Evolutionary conservation across 2,888 invertebrate species (phyloP), one percentile per base, ranked within the genome.

Genomic region (Cistogaster globosa): DNA sequence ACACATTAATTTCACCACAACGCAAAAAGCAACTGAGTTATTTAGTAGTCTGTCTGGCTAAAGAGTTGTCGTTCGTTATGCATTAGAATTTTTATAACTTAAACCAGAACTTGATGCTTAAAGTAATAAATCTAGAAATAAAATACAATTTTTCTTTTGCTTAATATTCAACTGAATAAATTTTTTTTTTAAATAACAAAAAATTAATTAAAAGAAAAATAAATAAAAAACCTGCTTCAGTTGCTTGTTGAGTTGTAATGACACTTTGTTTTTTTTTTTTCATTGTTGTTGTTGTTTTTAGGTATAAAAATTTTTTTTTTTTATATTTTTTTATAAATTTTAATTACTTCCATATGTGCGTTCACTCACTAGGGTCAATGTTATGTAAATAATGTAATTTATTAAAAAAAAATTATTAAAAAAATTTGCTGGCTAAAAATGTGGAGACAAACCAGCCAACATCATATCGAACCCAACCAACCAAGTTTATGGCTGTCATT

Each of bases 341-440:
- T 72, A 68, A 78, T 78, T 83, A 72, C 78, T 53, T 36, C 71
- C 77, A 69, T 57, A 77, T 60, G 48, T 80, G 75, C 71, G 62
- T 74, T 71, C 71, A 74, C 58, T 78, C 74, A 71, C 55, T 78
- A 82, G 85, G 85, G 85, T 85, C 82, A 85, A 85, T 85, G 85
- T 82, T 85, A 78, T 85, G 85, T 78, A 82, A 85, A 85, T 82
- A 74, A 81, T 38, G 68, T 51, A 81, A 81, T 79, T 84, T 67
- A 75, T 79, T 75, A 16, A 72, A 42, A 51, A 57, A 58, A 65
- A 58, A 53, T 53, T 14, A 53, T 4, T 32, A 36, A 12, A n/a
- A 18, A 53, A 62, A 18, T 7, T 32, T 36, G 20, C 26, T n/a
- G 32, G 8, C 42, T 42, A 42, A 42, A 32, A 51, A 51, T 4